Base-by-base conservation (phyloP, 2,888 invertebrate genomes). In the Glaucopsyche alexis region DNA sequence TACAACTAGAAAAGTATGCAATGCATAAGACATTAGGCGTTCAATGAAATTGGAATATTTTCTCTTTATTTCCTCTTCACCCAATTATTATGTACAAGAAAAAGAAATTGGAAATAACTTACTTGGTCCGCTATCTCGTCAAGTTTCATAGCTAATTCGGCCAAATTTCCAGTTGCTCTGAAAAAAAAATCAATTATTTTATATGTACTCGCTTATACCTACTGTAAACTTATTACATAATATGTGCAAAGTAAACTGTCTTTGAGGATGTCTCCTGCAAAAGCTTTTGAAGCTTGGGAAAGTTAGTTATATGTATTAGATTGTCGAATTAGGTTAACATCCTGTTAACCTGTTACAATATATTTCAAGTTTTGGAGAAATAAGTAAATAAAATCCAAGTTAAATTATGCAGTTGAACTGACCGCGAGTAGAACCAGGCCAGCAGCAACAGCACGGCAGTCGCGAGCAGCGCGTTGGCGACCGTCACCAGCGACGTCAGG, bases 401-500 rank as follows among this genome's bases (percentile, higher is more conserved):
- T 29, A 29, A 29, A 29, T 3, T 29, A 2, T 29, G 4, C 4
- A 29, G 29, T 29, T 29, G n/a, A 9, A 71, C 60, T 45, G 6
- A 71, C 71, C 71, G 40, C 16, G 71, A 71, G 55, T 71, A 71
- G 16, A 71, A 42, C 71, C 71, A 71, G 19, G 38, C 45, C 13
- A 55, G 19, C 9, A 71, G 55, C 42, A 71, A 19, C 16, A 72
- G 14, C 16, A 72, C 49, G 1, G 72, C 66, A 40, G 65, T 40
- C 49, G 49, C 72, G 11, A 75, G 40, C 45, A 52, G 14, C 55
- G 95, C 86, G 87, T 97, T 97, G 81, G 96, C 96, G 78, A 95
- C 86, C 81, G 96, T 96, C 74, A 96, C 96, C 81, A 97, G 83
- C n/a, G 95, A 93, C 84, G 96, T 96, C 73, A 97, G 88, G 71